Conservation (phyloP, 2,113 vertebrate genomes). For the Syngnathus scovelli region DNA sequence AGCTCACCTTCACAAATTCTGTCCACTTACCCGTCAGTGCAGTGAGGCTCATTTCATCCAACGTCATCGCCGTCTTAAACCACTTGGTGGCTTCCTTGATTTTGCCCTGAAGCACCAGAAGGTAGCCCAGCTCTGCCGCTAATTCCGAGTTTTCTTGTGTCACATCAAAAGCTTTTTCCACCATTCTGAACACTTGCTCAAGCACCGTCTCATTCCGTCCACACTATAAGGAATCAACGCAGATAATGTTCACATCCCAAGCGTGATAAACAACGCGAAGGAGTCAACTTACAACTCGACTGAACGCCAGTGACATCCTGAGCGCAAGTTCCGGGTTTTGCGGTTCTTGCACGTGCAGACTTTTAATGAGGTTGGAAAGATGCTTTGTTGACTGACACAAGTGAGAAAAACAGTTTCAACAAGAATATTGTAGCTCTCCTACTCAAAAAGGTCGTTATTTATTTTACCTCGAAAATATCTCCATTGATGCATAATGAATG, state of each 20-base stretch:
- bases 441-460: neutral
- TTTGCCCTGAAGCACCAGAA: slow-evolving; percentile 84
- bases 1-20: neutral
- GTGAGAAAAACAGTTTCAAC: slow-evolving; percentile 16
- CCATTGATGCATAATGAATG: slow-evolving; percentile 86
- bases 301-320: slow-evolving; percentile 86
- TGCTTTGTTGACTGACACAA: slow-evolving; percentile 75
- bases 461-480: slow-evolving; percentile 77
- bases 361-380: slow-evolving; percentile 77
- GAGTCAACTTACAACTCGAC: slow-evolving; percentile 79
- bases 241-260: neutral
- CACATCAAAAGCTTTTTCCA: slow-evolving; percentile 80
- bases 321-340: slow-evolving; percentile 81
- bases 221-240: slow-evolving; percentile 70
- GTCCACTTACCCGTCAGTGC: slow-evolving; percentile 77
- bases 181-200: slow-evolving; percentile 78
- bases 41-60: slow-evolving; percentile 83
- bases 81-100: slow-evolving; percentile 84
- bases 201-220: slow-evolving; percentile 84
- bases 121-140: slow-evolving; percentile 90
- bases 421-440: neutral
- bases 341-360: slow-evolving; percentile 80
- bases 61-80: slow-evolving; percentile 84
- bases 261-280: neutral
- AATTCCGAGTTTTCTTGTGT: slow-evolving; percentile 76